Conservation (phyloP, 2,797 vertebrate genomes). For the Pseudochromis fuscus region DNA sequence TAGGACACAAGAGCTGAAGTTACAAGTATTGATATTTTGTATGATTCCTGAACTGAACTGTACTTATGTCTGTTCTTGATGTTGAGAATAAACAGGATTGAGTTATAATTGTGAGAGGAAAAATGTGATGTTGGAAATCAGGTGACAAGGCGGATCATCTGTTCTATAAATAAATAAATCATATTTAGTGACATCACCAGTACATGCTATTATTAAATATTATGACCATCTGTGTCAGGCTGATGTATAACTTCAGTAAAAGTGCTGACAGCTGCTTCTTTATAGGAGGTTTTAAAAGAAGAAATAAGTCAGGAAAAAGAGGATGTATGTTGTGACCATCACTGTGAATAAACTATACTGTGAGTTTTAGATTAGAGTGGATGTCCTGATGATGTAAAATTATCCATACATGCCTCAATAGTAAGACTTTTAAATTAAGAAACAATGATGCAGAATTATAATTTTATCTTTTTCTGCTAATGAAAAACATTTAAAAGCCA, state of each 20-base stretch:
- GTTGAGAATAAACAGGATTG: neutral
- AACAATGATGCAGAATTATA: neutral
- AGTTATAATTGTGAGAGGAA: neutral
- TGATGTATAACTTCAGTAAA: no score
- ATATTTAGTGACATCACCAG: neutral
- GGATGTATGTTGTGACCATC: neutral
- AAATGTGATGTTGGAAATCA: no score
- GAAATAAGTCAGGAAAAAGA: neutral
- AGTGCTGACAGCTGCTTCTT: slow-evolving; percentile 20
- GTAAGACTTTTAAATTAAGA: neutral
- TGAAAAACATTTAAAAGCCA: neutral
- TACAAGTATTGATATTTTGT: no score
- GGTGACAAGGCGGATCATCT: no score
- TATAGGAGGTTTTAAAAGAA: slow-evolving; percentile 11
- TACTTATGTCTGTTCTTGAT: neutral
- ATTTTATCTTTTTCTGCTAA: neutral
- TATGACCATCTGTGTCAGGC: no score
- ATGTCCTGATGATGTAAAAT: neutral
- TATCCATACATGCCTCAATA: neutral
- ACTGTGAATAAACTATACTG: neutral
- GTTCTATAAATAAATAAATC: no score
- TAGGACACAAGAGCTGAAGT: neutral
- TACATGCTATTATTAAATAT: neutral
- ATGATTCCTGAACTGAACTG: no score
- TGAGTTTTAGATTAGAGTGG: neutral